phyloP scores from a whole-genome alignment of 2,113 vertebrate genomes.

The Eptatretus burgeri region DNA sequence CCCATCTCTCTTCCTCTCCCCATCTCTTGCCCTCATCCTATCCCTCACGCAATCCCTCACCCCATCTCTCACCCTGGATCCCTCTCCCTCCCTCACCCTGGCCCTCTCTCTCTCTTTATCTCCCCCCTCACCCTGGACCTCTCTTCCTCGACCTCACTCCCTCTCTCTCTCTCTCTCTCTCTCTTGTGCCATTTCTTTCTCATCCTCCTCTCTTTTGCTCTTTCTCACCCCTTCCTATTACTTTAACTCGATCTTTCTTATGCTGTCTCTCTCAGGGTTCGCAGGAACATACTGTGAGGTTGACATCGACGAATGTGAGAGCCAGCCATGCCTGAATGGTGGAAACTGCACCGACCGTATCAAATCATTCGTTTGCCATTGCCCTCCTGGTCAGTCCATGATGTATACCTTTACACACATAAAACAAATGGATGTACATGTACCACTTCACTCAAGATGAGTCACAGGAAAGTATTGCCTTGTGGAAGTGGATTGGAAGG shows the following conservation, averaged over 20 bases:
- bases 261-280: slow-evolving; percentile 24
- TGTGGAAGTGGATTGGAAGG: no score
- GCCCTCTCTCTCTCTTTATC: no score
- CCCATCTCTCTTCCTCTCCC: no score
- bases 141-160: no score
- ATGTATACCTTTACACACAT: no score
- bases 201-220: slow-evolving; percentile 36
- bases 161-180: slow-evolving; percentile 23
- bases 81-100: not conserved
- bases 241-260: slow-evolving; percentile 32
- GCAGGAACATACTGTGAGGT: slow-evolving; percentile 34
- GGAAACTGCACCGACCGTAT: slow-evolving; percentile 40
- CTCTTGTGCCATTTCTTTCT: slow-evolving; percentile 25
- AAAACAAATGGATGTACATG: no score
- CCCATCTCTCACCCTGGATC: no score
- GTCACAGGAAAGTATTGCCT: no score
- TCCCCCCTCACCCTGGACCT: no score
- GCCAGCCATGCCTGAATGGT: slow-evolving; percentile 44
- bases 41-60: no score
- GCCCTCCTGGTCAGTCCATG: slow-evolving; percentile 29
- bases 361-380: slow-evolving; percentile 38
- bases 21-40: no score
- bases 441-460: no score
- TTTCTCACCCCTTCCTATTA: slow-evolving; percentile 69
- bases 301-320: slow-evolving; percentile 37